Evolutionary conservation across 1,140 invertebrate genomes (phyloP).

Genomic region (Platyscapa corneri): DNA sequence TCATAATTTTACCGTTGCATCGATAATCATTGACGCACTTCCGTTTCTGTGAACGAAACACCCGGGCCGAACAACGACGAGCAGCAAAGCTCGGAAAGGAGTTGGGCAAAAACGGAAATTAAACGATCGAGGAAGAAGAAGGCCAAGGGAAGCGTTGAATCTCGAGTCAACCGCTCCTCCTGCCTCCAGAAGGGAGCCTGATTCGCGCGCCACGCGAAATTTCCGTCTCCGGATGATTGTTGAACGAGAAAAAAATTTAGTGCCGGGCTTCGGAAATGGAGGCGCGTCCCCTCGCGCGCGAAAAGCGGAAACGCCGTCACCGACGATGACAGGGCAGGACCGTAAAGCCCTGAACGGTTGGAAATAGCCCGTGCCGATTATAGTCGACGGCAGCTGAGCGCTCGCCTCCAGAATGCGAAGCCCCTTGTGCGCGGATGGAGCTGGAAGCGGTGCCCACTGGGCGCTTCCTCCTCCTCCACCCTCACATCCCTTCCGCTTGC

Average conservation of each 20-base stretch:
- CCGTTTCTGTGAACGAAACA: too few species aligned
- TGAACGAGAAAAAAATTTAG: not conserved
- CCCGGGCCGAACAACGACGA: too few species aligned
- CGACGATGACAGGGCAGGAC: slow-evolving; percentile 7
- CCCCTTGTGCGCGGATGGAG: slow-evolving; percentile 28
- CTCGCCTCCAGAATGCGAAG: slow-evolving; percentile 66
- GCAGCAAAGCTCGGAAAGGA: too few species aligned
- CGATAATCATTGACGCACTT: too few species aligned
- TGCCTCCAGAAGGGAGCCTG: too few species aligned
- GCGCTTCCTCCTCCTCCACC: not conserved
- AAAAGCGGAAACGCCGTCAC: slow-evolving; percentile 24
- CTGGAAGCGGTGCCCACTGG: not conserved
- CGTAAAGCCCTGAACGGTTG: slow-evolving; percentile 33
- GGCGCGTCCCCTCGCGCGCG: not conserved
- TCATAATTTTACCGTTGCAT: too few species aligned
- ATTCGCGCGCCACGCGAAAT: not conserved
- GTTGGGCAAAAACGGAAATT: not conserved
- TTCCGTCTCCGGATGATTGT: not conserved
- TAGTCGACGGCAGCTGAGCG: slow-evolving; percentile 68
- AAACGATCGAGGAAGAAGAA: not conserved
- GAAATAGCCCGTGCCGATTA: slow-evolving; percentile 65
- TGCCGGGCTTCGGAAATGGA: slow-evolving; percentile 18
- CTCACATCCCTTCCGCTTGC: not conserved
- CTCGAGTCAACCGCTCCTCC: too few species aligned
- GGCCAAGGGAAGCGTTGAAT: not conserved